phyloP scores from a whole-genome alignment of 2,888 invertebrate genomes.

The Cataglyphis albicans region DNA sequence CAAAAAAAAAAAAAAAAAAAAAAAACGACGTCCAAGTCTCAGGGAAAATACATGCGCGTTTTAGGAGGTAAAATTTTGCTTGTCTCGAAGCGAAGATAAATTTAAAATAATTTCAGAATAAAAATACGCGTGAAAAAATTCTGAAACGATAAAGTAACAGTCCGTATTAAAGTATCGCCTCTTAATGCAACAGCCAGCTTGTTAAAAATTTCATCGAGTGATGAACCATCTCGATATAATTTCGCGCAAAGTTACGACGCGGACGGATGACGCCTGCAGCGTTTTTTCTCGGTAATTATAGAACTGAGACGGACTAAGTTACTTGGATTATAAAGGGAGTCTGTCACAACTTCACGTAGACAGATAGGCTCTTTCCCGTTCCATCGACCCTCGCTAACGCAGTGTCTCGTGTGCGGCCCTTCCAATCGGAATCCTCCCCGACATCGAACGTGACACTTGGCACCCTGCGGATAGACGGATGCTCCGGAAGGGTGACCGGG shows the following conservation, averaged over 20 bases:
- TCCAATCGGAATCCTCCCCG: constrained; percentile 87
- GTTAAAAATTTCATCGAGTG: constrained; percentile 45
- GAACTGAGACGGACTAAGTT: constrained; percentile 8
- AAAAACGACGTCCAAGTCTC: not conserved
- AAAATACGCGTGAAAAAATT: not conserved
- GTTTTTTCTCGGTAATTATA: not conserved
- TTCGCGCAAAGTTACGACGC: constrained; percentile 1
- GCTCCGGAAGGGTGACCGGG: constrained; percentile 82
- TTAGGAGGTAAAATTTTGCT: not conserved
- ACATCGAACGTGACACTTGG: constrained; percentile 87
- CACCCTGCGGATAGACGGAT: constrained; percentile 83
- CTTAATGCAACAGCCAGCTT: constrained; percentile 7
- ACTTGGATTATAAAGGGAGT: constrained; percentile 68
- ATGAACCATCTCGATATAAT: constrained; percentile 37
- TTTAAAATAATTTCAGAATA: not conserved
- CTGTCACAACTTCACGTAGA: constrained; percentile 85
- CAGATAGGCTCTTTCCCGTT: constrained; percentile 87
- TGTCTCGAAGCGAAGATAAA: not conserved
- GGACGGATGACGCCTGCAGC: not conserved
- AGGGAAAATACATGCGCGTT: constrained; percentile 1
- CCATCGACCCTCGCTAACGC: constrained; percentile 87
- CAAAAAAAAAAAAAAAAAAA: no score
- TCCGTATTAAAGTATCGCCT: not conserved
- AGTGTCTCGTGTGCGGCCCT: constrained; percentile 87
- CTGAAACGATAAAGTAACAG: not conserved